Conservation (phyloP, 2,797 vertebrate genomes). For the Mus minutoides region DNA sequence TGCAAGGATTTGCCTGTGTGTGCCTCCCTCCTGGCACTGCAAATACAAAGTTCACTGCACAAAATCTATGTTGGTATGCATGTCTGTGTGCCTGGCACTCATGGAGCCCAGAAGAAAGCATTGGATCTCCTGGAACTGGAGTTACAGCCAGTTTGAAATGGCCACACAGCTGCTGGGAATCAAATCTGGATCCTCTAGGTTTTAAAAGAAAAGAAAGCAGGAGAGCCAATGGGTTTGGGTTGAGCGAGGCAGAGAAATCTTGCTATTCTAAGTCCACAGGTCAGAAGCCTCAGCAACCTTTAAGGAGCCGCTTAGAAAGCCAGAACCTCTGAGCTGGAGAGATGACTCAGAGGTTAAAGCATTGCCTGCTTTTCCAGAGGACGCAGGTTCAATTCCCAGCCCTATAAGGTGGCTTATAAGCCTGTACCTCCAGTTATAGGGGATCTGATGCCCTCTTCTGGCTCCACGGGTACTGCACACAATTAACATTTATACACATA, state of each 20-base stretch:
- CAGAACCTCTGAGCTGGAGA: not conserved
- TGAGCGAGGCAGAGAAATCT: not conserved
- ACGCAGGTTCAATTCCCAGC: not conserved
- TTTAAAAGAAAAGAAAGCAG: not conserved
- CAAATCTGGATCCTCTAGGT: accelerated
- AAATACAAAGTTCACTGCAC: not conserved
- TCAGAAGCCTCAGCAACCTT: not conserved
- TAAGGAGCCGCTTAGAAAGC: not conserved
- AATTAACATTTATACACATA: not conserved
- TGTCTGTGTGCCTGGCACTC: not conserved
- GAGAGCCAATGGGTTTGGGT: not conserved
- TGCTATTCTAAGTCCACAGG: not conserved
- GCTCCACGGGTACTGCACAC: not conserved
- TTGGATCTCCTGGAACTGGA: not conserved
- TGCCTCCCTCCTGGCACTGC: not conserved
- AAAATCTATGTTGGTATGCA: not conserved
- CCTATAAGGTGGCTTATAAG: not conserved
- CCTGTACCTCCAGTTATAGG: not conserved
- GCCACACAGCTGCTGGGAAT: not conserved
- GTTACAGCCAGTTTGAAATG: not conserved
- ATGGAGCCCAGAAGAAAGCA: not conserved
- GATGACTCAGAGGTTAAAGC: not conserved
- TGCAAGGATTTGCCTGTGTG: not conserved
- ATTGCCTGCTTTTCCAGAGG: not conserved
- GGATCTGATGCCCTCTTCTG: not conserved